phyloP scores from a whole-genome alignment of 2,888 invertebrate genomes.

The Acheta domesticus region DNA sequence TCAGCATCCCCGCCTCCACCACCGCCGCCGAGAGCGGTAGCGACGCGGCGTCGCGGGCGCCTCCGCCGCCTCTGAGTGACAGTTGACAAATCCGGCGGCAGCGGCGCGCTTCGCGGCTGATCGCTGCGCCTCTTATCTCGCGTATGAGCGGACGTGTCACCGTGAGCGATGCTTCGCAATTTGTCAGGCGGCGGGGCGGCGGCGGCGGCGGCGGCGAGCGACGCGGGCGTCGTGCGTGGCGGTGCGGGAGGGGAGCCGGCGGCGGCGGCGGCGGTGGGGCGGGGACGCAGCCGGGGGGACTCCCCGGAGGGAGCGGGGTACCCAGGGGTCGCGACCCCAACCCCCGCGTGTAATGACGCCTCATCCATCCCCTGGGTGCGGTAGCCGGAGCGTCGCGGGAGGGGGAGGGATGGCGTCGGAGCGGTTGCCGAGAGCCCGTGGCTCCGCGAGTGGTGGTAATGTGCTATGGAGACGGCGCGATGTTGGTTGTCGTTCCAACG shows the following conservation, averaged over 20 bases:
- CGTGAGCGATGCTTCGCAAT: constrained; percentile 6
- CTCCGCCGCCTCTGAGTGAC: constrained; percentile 5
- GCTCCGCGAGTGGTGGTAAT: too few species aligned
- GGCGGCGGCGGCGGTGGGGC: not conserved
- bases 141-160: constrained; percentile 7
- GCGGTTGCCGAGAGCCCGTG: too few species aligned
- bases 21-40: too few species aligned
- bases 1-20: too few species aligned
- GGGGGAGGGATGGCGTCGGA: too few species aligned
- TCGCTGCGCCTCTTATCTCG: constrained; percentile 18
- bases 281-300: not conserved
- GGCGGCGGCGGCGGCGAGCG: not conserved
- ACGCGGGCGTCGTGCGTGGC: not conserved
- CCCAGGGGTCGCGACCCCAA: not conserved
- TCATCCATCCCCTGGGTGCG: not conserved
- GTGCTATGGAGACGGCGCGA: too few species aligned
- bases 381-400: too few species aligned
- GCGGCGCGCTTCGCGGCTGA: not conserved
- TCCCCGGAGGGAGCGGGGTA: not conserved
- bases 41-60: not conserved
- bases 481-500: too few species aligned
- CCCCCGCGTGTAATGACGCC: not conserved
- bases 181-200: not conserved
- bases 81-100: not conserved
- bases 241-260: not conserved